Evolutionary conservation across 2,113 vertebrate species (phyloP).

Genomic region (Dipodomys stephensi): DNA sequence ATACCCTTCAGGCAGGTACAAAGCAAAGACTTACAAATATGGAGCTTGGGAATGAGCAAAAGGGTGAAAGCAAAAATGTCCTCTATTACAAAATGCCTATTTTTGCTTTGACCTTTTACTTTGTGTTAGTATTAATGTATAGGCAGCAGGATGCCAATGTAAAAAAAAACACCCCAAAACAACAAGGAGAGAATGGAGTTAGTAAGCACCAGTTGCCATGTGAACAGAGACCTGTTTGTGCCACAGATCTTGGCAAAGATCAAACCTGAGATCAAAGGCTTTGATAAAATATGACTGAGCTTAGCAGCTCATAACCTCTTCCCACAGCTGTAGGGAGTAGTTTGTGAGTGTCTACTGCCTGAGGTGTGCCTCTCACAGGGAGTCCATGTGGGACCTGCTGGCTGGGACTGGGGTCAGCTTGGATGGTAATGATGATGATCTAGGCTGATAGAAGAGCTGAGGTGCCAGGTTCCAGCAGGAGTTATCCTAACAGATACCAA

Average conservation of each 20-base stretch:
- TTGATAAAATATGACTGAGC: constrained; percentile 72
- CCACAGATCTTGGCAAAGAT: constrained; percentile 62
- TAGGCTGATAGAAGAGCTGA: constrained; percentile 35
- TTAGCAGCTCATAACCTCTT: constrained; percentile 38
- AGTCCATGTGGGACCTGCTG: background rate
- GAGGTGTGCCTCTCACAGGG: constrained; percentile 4
- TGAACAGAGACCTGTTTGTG: constrained; percentile 50
- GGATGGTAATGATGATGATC: constrained; percentile 53
- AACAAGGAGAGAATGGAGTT: background rate
- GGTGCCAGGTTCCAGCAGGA: constrained; percentile 60
- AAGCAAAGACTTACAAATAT: background rate
- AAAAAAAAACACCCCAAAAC: background rate
- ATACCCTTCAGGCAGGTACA: constrained; percentile 43
- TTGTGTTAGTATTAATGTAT: constrained; percentile 47
- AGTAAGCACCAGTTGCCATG: constrained; percentile 42
- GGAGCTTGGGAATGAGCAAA: background rate
- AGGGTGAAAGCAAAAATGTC: constrained; percentile 24
- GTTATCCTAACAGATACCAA: constrained; percentile 51
- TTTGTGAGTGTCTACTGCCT: constrained; percentile 44
- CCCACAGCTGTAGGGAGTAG: background rate
- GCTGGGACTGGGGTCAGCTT: constrained; percentile 33
- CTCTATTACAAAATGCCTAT: constrained; percentile 53
- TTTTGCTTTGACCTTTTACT: constrained; percentile 59
- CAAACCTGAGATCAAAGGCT: constrained; percentile 67
- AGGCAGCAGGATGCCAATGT: background rate